Evolutionary conservation across 2,113 vertebrate species (phyloP), one percentile per base, ranked within the genome.

Genomic region (Mohoua ochrocephala): DNA sequence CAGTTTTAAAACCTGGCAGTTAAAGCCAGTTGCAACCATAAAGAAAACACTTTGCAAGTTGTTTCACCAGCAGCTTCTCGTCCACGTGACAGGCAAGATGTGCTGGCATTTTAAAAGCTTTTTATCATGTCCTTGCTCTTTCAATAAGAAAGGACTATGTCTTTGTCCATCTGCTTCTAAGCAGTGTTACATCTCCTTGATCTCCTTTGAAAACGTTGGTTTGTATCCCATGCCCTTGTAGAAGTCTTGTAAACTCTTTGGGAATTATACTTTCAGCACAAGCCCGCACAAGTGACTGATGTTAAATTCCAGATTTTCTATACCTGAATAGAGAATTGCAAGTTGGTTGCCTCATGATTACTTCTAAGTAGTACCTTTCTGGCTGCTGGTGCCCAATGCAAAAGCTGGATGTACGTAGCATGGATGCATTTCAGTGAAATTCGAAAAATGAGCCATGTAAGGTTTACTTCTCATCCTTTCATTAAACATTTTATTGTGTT

Each of bases 401-500:
- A 21, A 60, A 94, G 15, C 15, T 87, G 54, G 9, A 47, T 63
- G 11, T n/a, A 52, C 4, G 3, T 4, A 65, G 33, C 13, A 13
- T 15, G 19, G n/a, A 35, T 52, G 4, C 1, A 2, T 91, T 75
- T 84, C 35, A 71, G 44, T 47, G 11, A 75, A 70, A 68, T 84
- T 70, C 17, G 71, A 54, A 42, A 80, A 80, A 75, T 18, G 23
- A 93, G 35, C 16, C 26, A 19, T 21, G 11, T 56, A 50, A 74
- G 35, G 45, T 24, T 28, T 95, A 70, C 93, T 96, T 91, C 67
- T 95, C 90, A 59, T n/a, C 73, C 83, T 95, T 89, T 92, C 47
- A 90, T 95, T 84, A 80, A 76, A 90, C 15, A 61, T 89, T 89
- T 93, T 84, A 44, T 94, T 96, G 31, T 91, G 33, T 80, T 95